phyloP scores from a whole-genome alignment of 2,797 vertebrate species.

The Sebastes kiyomatsui region DNA sequence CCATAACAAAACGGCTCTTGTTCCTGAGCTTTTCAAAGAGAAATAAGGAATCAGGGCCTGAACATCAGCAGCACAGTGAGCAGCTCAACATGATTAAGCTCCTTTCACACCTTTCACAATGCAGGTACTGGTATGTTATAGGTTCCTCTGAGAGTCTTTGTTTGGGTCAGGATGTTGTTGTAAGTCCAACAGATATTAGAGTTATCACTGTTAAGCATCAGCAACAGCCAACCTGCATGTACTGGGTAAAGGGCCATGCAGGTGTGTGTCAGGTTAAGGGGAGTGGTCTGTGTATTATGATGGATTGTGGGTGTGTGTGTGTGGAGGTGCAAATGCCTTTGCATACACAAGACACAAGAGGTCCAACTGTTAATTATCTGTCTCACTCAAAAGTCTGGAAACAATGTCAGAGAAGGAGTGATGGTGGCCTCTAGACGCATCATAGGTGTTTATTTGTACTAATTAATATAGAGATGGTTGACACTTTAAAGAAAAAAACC shows the following conservation, averaged over 20 bases:
- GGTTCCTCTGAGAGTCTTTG: slow-evolving; percentile 29
- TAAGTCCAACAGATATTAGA: slow-evolving; percentile 50
- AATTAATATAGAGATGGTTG: background rate
- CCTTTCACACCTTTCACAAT: slow-evolving; percentile 59
- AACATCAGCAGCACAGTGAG: slow-evolving; percentile 27
- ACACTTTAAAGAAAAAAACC: background rate
- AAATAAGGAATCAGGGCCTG: slow-evolving; percentile 12
- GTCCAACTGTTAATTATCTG: background rate
- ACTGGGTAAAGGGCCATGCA: slow-evolving; percentile 33
- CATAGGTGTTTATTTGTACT: background rate
- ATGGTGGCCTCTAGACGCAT: background rate
- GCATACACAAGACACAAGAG: background rate
- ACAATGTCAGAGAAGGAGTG: background rate
- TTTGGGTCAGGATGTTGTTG: slow-evolving; percentile 69
- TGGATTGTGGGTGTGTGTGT: background rate
- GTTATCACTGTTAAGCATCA: slow-evolving; percentile 66
- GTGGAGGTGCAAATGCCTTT: background rate
- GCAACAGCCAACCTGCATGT: slow-evolving; percentile 57
- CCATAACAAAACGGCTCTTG: slow-evolving; percentile 30
- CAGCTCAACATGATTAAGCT: slow-evolving; percentile 45
- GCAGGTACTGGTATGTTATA: slow-evolving; percentile 67
- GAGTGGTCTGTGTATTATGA: background rate
- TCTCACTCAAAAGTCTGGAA: background rate
- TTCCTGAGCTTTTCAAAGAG: slow-evolving; percentile 45
- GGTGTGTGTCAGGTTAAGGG: slow-evolving; percentile 30